Percentiles rank a stretch among this genome's conserved stretches.
These are phyloP conservation scores for Zhuqinia jingwanae DNA, from an alignment of 2,888 invertebrate species.

Conservation along the genomic window DNA sequence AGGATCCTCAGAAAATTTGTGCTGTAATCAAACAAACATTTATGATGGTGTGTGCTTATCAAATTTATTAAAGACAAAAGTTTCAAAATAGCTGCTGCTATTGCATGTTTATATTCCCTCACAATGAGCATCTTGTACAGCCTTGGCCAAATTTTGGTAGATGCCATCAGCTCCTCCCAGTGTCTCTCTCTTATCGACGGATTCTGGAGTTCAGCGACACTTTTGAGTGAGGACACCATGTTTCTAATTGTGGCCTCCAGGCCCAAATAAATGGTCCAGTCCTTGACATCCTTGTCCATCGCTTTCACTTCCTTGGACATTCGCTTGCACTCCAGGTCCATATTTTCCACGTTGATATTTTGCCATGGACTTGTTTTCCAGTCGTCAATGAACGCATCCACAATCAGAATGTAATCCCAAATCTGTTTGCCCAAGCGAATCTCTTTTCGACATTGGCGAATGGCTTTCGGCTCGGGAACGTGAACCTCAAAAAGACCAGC, in stretches of 20 bases:
- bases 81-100: too few relatives aligned
- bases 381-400: slow-evolving; percentile 94
- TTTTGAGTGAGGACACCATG: slow-evolving; percentile 96
- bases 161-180: slow-evolving; percentile 98
- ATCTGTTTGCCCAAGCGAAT: slow-evolving; percentile 89
- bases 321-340: slow-evolving; percentile 99
- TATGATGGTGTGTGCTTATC: too few relatives aligned
- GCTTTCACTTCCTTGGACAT: slow-evolving; percentile 96
- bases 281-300: slow-evolving; percentile 97
- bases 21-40: slow-evolving; percentile 68
- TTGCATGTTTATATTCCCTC: too few relatives aligned
- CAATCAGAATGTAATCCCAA: slow-evolving; percentile 97
- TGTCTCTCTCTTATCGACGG: slow-evolving; percentile 97
- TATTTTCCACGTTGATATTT: slow-evolving; percentile 98
- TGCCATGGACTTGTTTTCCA: slow-evolving; percentile 99
- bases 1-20: slow-evolving; percentile 94
- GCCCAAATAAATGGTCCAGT: slow-evolving; percentile 94
- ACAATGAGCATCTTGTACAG: slow-evolving; percentile 71
- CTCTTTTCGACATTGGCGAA: slow-evolving; percentile 96
- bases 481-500: slow-evolving; percentile 97
- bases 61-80: too few relatives aligned
- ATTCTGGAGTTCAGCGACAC: slow-evolving; percentile 97
- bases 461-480: slow-evolving; percentile 95
- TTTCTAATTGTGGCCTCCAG: slow-evolving; percentile 97
- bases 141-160: slow-evolving; percentile 85